These are phyloP conservation scores for Drosophila fungiperda DNA, from an alignment of 2,888 invertebrate genomes.

Conservation along the genomic window DNA sequence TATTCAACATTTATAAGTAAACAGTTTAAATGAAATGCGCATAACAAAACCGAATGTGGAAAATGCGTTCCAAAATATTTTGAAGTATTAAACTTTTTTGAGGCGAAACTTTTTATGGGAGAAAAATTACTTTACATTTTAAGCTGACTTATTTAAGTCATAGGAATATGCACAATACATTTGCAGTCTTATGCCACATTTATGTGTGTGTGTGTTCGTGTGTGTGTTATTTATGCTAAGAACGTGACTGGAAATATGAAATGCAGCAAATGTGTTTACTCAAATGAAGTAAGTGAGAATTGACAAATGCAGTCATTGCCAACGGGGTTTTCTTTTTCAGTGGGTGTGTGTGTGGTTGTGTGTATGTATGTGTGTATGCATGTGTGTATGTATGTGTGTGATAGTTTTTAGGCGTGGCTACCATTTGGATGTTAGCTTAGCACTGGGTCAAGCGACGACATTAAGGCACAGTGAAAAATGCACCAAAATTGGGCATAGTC, in stretches of 20 bases:
- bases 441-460: conserved; percentile 45
- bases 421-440: conserved; percentile 22
- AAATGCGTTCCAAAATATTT: not conserved
- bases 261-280: conserved; percentile 76
- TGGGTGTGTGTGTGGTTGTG: conserved; percentile 1
- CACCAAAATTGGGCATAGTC: conserved; percentile 61
- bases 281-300: conserved; percentile 77
- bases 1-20: not conserved
- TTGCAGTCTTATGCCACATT: conserved; percentile 4
- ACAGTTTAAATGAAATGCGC: not conserved
- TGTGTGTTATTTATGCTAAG: conserved; percentile 75
- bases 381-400: not conserved
- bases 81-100: not conserved
- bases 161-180: conserved; percentile 33
- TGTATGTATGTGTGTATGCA: too few relatives aligned
- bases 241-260: conserved; percentile 83
- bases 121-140: conserved; percentile 21
- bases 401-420: not conserved
- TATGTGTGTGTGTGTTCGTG: conserved; percentile 22
- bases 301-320: conserved; percentile 66
- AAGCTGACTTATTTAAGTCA: conserved; percentile 33
- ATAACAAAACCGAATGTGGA: not conserved
- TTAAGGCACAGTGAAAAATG: conserved; percentile 63
- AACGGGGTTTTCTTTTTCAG: not conserved
- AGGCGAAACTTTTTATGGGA: not conserved